These are phyloP conservation scores for Tetramorium simillimum DNA, from an alignment of 1,140 invertebrate genomes.

Conservation along the genomic window DNA sequence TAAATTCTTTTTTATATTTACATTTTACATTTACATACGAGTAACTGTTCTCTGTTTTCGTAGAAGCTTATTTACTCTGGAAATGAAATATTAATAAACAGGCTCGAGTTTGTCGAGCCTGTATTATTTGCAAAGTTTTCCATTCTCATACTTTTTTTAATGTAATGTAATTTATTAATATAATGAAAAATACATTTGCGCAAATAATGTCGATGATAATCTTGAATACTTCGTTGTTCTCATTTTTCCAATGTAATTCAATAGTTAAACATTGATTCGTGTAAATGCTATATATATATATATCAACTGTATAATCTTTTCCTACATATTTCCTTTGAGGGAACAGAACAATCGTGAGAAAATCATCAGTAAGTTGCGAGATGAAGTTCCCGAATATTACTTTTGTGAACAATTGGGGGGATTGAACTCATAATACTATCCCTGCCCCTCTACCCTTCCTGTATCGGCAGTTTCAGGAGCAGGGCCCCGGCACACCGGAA, in stretches of 20 bases:
- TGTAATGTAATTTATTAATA: neutral
- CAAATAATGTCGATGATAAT: neutral
- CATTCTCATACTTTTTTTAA: neutral
- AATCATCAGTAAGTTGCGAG: neutral
- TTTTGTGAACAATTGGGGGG: neutral
- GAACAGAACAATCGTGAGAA: neutral
- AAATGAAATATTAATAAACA: neutral
- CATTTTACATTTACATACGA: neutral
- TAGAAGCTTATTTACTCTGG: neutral
- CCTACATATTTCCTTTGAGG: neutral
- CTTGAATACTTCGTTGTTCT: neutral
- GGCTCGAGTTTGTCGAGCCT: neutral
- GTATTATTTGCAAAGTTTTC: neutral
- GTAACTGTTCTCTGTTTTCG: neutral
- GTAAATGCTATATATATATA: neutral
- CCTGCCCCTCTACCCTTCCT: neutral
- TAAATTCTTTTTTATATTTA: neutral
- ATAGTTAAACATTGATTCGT: neutral
- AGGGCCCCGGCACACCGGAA: slow-evolving; percentile 33
- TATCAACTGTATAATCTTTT: neutral
- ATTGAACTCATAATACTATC: neutral
- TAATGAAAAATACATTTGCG: neutral
- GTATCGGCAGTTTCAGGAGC: slow-evolving; percentile 41
- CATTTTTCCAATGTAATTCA: neutral
- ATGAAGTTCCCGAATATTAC: neutral